Evolutionary conservation across 2,888 invertebrate species (phyloP).

Genomic region (Noctua janthina): DNA sequence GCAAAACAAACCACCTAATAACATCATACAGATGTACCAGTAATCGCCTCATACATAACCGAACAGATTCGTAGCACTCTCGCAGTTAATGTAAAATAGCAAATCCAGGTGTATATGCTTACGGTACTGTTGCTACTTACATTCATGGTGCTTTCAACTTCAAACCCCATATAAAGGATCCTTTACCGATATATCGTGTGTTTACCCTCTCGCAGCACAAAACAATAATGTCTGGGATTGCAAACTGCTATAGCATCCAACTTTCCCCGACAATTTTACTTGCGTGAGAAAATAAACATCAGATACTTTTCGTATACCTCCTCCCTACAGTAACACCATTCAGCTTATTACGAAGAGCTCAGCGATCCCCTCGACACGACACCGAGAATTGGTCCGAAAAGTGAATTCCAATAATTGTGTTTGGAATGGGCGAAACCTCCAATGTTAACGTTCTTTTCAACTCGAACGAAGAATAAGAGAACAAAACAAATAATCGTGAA

Average conservation of each 20-base stretch:
- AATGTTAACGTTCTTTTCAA: constrained; percentile 38
- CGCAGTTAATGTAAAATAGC: not conserved
- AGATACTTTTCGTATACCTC: constrained; percentile 25
- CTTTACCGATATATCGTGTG: constrained; percentile 2
- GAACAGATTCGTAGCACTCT: not conserved
- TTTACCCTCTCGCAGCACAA: constrained; percentile 9
- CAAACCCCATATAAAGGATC: constrained; percentile 4
- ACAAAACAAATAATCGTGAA: constrained; percentile 46
- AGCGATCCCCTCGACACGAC: constrained; percentile 16
- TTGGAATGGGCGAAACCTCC: constrained; percentile 43
- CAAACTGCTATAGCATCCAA: constrained; percentile 14
- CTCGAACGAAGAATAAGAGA: constrained; percentile 29
- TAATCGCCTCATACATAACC: constrained; percentile 13
- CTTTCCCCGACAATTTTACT: constrained; percentile 11
- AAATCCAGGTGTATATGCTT: not conserved
- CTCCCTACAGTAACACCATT: constrained; percentile 24
- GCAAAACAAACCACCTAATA: not conserved
- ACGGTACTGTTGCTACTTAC: not conserved
- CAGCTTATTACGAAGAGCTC: constrained; percentile 38
- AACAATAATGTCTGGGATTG: constrained; percentile 19
- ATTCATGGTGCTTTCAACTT: not conserved
- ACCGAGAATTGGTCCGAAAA: constrained; percentile 49
- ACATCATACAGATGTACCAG: not conserved
- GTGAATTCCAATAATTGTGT: constrained; percentile 65
- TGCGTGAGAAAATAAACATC: constrained; percentile 29